Evolutionary conservation across 2,113 vertebrate genomes (phyloP).

Genomic region (Thomomys bottae): DNA sequence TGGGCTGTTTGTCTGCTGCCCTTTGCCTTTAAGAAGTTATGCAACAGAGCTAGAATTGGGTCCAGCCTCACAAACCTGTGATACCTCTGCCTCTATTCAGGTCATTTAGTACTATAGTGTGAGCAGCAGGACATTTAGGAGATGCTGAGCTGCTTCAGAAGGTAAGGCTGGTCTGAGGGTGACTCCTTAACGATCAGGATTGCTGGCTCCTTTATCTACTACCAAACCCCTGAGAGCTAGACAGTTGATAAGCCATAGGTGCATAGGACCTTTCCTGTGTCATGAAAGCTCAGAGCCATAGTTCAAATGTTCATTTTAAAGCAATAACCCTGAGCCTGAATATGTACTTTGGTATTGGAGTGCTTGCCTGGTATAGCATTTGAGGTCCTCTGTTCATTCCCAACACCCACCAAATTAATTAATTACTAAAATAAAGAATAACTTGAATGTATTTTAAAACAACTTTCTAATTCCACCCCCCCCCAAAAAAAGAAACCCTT

Average conservation of each 20-base stretch:
- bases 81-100: not conserved
- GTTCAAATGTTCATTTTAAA: not conserved
- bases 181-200: not conserved
- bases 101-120: not conserved
- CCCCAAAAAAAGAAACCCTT: not conserved
- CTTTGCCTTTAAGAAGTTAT: not conserved
- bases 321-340: not conserved
- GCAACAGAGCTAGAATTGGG: not conserved
- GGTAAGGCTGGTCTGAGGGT: not conserved
- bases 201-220: not conserved
- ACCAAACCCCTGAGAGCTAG: not conserved
- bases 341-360: not conserved
- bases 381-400: not conserved
- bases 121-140: no score
- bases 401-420: not conserved
- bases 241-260: not conserved
- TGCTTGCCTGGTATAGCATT: not conserved
- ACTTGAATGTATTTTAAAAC: slow-evolving; percentile 1
- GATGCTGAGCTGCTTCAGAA: no score
- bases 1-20: not conserved
- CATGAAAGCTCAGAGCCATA: not conserved
- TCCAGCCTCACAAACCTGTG: not conserved
- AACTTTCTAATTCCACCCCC: not conserved
- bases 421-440: not conserved
- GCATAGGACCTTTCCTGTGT: not conserved